Percentiles rank a stretch among this genome's conserved stretches.
Evolutionary conservation across 1,140 invertebrate genomes (phyloP).

Genomic region (Drosophila oshimai): DNA sequence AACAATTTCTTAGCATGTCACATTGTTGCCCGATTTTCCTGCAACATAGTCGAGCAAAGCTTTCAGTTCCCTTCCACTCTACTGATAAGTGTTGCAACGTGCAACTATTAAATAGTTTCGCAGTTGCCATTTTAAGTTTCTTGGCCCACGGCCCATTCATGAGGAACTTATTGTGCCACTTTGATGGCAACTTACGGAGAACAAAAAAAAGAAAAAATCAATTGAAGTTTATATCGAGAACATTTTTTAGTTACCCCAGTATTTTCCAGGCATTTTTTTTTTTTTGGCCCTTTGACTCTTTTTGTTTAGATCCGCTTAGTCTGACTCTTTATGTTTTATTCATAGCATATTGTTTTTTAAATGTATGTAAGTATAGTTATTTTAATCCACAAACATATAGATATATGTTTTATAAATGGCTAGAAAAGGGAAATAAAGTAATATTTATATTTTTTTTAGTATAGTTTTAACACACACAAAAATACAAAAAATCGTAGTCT

Average conservation of each 20-base stretch:
- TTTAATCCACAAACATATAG: no score
- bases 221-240: background rate
- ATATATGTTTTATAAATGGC: no score
- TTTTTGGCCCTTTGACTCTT: no score
- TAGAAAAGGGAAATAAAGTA: no score
- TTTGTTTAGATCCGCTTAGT: no score
- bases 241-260: background rate
- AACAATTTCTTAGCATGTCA: slow-evolving; percentile 63
- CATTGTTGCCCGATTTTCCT: slow-evolving; percentile 56
- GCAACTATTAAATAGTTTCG: slow-evolving; percentile 73
- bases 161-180: slow-evolving; percentile 45
- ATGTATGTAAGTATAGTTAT: no score
- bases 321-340: no score
- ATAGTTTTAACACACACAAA: no score
- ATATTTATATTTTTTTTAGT: no score
- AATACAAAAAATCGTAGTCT: no score
- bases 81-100: slow-evolving; percentile 62
- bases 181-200: slow-evolving; percentile 23
- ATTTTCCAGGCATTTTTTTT: background rate
- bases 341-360: no score
- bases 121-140: slow-evolving; percentile 56
- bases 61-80: slow-evolving; percentile 8
- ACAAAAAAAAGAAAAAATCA: slow-evolving; percentile 7
- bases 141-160: slow-evolving; percentile 25
- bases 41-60: slow-evolving; percentile 49